phyloP scores from a whole-genome alignment of 1,140 invertebrate species.

The Heliconius congener region DNA sequence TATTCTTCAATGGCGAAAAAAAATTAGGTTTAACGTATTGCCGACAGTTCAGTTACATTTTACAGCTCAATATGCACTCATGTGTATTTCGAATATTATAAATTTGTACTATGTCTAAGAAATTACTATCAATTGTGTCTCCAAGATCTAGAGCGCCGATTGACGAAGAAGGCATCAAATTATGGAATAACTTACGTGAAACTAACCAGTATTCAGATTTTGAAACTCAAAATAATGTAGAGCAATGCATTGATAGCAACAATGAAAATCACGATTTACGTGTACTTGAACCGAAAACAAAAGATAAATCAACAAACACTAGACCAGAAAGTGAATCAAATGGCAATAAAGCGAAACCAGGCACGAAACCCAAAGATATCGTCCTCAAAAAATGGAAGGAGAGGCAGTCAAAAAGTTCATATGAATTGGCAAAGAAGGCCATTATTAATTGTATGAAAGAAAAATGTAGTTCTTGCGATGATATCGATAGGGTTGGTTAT shows the following conservation, averaged over 20 bases:
- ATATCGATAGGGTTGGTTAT: constrained; percentile 56
- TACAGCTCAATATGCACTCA: not conserved
- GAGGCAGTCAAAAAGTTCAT: constrained; percentile 59
- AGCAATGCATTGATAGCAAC: not conserved
- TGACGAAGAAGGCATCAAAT: constrained; percentile 47
- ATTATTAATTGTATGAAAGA: constrained; percentile 75
- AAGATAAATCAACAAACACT: constrained; percentile 44
- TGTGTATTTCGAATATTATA: not conserved
- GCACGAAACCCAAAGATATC: constrained; percentile 6
- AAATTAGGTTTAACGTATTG: constrained; percentile 27
- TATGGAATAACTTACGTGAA: constrained; percentile 56
- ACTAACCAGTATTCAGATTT: not conserved
- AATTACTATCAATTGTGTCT: constrained; percentile 43
- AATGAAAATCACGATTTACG: constrained; percentile 2
- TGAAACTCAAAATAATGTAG: not conserved
- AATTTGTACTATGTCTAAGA: constrained; percentile 46
- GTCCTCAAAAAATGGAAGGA: constrained; percentile 70
- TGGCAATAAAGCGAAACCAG: not conserved
- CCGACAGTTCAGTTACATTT: not conserved
- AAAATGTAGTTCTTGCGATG: constrained; percentile 58
- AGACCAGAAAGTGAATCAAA: not conserved
- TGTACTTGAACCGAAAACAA: constrained; percentile 33
- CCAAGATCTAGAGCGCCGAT: constrained; percentile 67
- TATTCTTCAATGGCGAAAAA: not conserved
- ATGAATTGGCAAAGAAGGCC: constrained; percentile 63